Conservation (phyloP, 2,797 vertebrate genomes). For the Loriculus beryllinus region DNA sequence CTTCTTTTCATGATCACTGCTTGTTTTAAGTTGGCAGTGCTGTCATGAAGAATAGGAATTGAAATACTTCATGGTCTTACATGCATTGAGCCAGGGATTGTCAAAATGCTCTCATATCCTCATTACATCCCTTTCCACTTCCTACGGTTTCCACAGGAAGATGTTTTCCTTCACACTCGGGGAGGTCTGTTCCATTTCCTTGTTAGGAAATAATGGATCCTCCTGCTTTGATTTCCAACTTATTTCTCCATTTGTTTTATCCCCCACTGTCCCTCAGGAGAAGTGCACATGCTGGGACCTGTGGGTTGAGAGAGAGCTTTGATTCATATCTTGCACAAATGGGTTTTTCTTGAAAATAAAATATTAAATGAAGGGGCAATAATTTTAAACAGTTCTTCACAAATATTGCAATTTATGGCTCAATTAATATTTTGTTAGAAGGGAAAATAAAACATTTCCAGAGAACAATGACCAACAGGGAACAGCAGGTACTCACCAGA, state of each 20-base stretch:
- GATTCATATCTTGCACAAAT: neutral
- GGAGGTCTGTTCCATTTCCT: neutral
- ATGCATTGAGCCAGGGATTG: neutral
- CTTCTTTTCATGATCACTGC: neutral
- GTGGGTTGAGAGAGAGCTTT: neutral
- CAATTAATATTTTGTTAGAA: neutral
- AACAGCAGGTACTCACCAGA: constrained; percentile 23
- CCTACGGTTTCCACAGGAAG: neutral
- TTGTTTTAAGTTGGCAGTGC: neutral
- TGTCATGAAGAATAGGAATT: neutral
- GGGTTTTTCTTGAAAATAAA: neutral
- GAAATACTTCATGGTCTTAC: neutral
- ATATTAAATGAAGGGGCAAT: neutral
- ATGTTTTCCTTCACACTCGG: neutral
- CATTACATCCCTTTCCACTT: neutral
- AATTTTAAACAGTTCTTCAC: neutral
- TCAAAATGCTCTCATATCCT: neutral
- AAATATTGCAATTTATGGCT: neutral
- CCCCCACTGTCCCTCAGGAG: neutral
- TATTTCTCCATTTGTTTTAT: neutral
- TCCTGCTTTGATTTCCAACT: neutral
- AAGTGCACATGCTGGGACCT: neutral
- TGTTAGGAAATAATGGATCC: neutral
- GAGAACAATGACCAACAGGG: constrained; percentile 3
- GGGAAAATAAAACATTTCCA: neutral